Evolutionary conservation across 2,113 vertebrate genomes (phyloP).

Genomic region (Colaptes auratus): DNA sequence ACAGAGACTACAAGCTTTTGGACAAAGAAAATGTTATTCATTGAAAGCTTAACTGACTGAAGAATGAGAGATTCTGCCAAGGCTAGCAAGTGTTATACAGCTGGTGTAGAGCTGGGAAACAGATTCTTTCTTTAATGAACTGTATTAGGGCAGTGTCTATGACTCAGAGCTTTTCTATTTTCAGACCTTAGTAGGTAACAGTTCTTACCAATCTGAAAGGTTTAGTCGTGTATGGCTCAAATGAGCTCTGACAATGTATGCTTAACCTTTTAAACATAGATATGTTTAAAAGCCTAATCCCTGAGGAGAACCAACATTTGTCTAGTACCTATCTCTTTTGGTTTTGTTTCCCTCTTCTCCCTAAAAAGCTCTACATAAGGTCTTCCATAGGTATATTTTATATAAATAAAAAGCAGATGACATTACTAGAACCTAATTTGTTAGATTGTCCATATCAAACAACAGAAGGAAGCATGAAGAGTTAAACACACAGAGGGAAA

Average conservation of each 20-base stretch:
- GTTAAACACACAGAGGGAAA: no score
- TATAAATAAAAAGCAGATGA: no score
- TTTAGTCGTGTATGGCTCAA: not conserved
- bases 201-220: not conserved
- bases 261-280: no score
- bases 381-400: no score
- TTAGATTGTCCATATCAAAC: no score
- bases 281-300: not conserved
- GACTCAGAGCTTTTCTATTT: not conserved
- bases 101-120: slow-evolving; percentile 1
- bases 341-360: no score
- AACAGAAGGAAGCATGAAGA: no score
- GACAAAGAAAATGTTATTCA: slow-evolving; percentile 13
- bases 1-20: slow-evolving; percentile 11
- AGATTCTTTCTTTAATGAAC: not conserved
- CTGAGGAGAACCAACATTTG: no score
- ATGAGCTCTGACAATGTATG: not conserved
- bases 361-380: no score
- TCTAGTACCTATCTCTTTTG: no score
- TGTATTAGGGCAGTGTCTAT: not conserved
- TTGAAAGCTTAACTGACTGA: not conserved
- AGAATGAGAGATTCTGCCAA: not conserved
- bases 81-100: slow-evolving; percentile 14
- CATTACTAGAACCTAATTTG: no score
- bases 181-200: not conserved